Evolutionary conservation across 2,888 invertebrate genomes (phyloP), one percentile per base, ranked within the genome.

Genomic region (Aspidiotus rigidus): DNA sequence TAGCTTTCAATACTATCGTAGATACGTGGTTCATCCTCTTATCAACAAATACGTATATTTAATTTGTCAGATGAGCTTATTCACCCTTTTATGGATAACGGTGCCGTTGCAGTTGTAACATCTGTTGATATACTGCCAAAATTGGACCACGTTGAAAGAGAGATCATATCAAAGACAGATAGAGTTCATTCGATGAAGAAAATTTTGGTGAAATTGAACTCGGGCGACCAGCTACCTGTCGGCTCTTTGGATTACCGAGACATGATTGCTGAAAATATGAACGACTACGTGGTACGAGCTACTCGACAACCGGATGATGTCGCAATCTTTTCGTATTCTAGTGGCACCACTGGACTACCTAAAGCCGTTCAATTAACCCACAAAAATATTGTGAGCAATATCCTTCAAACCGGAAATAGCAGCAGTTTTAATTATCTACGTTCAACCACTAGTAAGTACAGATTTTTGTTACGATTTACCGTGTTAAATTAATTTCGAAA

Each of bases 281-380:
- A 85, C 73, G 80, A 81, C 70, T 76, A 77, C 56, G 74, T 80
- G 42, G 73, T 85, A 57, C 80, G 79, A 71, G 78, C 79, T 71
- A n/a, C 49, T 71, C 77, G 77, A 63, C 77, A 76, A 62, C 76
- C 80, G 2, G 81, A 86, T 13, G 88, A 89, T 73, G 77, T 86
- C 7, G 83, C 83, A 0, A 78, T 88, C 44, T 79, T 93, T 75
- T 91, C 90, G 0, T 93, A 88, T 77, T 92, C 91, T 2, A 91
- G 91, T 77, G 90, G 90, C 10, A 49, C 49, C n/a, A 49, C 49
- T 49, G 49, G 49, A 49, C 49, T 49, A 49, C 49, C 49, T 13
- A 49, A 49, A 49, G 49, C 11, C 2, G 49, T 49, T 11, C 49
- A 49, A 49, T 11, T 49, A n/a, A 49, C 49, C 10, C 49, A 49